phyloP scores from a whole-genome alignment of 2,113 vertebrate genomes.

The Hyla sarda region DNA sequence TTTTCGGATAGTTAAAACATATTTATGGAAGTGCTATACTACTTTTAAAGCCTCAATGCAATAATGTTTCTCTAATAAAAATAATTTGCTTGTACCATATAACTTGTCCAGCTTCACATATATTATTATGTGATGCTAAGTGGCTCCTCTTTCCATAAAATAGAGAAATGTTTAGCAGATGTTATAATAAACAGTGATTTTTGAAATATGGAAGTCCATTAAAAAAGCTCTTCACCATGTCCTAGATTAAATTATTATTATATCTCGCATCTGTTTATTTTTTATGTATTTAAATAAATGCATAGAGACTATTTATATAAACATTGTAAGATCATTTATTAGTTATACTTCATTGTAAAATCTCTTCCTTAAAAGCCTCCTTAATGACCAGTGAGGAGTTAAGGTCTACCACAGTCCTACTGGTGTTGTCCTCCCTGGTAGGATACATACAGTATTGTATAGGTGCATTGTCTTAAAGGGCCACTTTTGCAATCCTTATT shows the following conservation, averaged over 20 bases:
- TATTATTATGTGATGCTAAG: not conserved
- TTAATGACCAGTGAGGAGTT: too few relatives aligned
- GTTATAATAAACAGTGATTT: slow-evolving; percentile 2
- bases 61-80: not conserved
- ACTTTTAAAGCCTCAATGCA: not conserved
- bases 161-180: not conserved
- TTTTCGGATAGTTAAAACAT: slow-evolving; percentile 14
- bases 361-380: too few relatives aligned
- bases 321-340: not conserved
- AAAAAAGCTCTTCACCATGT: not conserved
- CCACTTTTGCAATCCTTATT: too few relatives aligned
- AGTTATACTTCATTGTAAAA: not conserved
- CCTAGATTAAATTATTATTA: not conserved
- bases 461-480: too few relatives aligned
- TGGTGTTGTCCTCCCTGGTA: too few relatives aligned
- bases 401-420: too few relatives aligned
- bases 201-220: not conserved
- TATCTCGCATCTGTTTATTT: not conserved
- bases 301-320: not conserved
- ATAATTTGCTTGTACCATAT: slow-evolving; percentile 18
- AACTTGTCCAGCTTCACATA: slow-evolving; percentile 8
- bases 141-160: not conserved
- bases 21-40: slow-evolving; percentile 24
- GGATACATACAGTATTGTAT: too few relatives aligned
- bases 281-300: not conserved